Conservation (phyloP, 53 echinoderm and acorn worm species). For the Apostichopus leukothele region DNA sequence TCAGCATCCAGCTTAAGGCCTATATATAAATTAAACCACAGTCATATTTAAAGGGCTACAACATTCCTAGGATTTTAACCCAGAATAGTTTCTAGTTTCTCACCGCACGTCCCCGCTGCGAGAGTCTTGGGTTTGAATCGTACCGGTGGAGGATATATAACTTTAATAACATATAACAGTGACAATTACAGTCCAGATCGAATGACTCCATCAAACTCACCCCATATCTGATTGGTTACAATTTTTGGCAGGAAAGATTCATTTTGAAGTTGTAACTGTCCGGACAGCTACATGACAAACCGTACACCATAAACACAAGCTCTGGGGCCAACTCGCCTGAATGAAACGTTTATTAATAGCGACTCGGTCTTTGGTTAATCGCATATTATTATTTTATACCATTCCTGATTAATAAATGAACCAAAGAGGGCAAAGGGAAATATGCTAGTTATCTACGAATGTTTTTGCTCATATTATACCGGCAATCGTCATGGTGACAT, state of each 20-base stretch:
- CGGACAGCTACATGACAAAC: neutral
- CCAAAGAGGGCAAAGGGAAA: neutral
- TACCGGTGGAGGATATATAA: neutral
- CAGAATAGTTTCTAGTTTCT: neutral
- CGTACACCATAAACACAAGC: neutral
- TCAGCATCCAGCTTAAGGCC: conserved; percentile 30
- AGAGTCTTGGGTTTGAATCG: neutral
- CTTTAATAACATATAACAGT: neutral
- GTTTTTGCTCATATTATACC: neutral
- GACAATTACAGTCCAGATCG: neutral
- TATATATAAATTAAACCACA: conserved; percentile 47
- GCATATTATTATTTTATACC: neutral
- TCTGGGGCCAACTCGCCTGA: neutral
- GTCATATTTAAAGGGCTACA: conserved; percentile 46
- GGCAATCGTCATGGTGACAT: no score
- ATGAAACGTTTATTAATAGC: conserved; percentile 4
- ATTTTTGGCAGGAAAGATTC: conserved; percentile 2
- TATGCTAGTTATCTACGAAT: neutral
- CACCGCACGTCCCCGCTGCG: neutral
- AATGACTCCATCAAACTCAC: neutral
- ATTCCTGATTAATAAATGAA: neutral
- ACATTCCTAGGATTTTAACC: conserved; percentile 3
- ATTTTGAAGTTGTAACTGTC: conserved; percentile 6
- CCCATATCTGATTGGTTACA: neutral
- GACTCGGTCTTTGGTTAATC: neutral